Percentiles rank a stretch among this genome's conserved stretches.
Conservation (phyloP, 2,113 vertebrate species). For the Synodontis membranacea region DNA sequence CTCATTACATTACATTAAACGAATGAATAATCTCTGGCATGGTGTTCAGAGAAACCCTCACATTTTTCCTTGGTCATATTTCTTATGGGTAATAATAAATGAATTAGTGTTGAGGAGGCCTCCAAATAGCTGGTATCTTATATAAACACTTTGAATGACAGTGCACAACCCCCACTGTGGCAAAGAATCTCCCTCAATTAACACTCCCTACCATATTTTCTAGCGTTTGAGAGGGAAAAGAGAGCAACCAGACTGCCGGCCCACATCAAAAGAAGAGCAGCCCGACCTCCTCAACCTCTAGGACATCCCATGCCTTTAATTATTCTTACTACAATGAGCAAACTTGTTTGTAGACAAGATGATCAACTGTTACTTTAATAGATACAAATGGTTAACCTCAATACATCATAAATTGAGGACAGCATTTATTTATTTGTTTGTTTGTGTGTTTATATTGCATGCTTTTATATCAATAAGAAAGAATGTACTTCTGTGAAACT, state of each 20-base stretch:
- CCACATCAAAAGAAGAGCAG: slow-evolving; percentile 68
- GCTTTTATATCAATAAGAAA: background rate
- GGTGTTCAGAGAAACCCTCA: slow-evolving; percentile 50
- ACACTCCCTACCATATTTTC: slow-evolving; percentile 73
- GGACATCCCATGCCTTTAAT: slow-evolving; percentile 9
- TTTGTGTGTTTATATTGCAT: background rate
- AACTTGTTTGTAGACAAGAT: slow-evolving; percentile 43
- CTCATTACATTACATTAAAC: slow-evolving; percentile 48
- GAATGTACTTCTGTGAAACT: background rate
- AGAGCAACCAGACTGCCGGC: slow-evolving; percentile 53
- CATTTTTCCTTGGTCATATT: slow-evolving; percentile 61
- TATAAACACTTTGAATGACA: slow-evolving; percentile 72
- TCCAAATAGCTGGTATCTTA: slow-evolving; percentile 74
- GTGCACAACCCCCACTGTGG: slow-evolving; percentile 70
- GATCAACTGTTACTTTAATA: background rate
- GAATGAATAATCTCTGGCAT: slow-evolving; percentile 50
- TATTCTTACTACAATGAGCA: slow-evolving; percentile 10
- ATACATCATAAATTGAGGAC: background rate
- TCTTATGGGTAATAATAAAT: slow-evolving; percentile 72
- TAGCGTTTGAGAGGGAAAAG: slow-evolving; percentile 28
- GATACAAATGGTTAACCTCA: background rate
- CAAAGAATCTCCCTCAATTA: slow-evolving; percentile 72
- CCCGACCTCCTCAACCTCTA: slow-evolving; percentile 56
- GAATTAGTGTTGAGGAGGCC: slow-evolving; percentile 71
- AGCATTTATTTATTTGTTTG: background rate